A percentile compares a stretch with the other conserved stretches of the same genome.
These are phyloP conservation scores for Leptopilina clavipes DNA, from an alignment of 1,140 invertebrate genomes.

Conservation along the genomic window DNA sequence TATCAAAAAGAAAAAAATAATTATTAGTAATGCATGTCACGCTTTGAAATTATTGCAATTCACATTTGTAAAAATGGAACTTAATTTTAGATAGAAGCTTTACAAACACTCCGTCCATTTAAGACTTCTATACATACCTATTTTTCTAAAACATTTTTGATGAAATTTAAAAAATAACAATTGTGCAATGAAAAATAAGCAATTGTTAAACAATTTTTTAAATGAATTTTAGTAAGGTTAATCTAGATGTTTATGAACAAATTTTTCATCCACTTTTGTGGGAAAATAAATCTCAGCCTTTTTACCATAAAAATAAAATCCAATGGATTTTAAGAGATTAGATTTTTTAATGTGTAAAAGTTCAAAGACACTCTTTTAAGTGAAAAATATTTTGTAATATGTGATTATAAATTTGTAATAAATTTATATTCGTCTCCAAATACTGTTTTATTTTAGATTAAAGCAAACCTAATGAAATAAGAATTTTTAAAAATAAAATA, in stretches of 20 bases:
- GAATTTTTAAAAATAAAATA: neutral
- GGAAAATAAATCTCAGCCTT: neutral
- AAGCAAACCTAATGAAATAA: neutral
- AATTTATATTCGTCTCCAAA: slow-evolving; percentile 21
- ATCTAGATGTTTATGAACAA: too few relatives aligned
- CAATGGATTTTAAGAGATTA: neutral
- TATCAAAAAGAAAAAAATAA: neutral
- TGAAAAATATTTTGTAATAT: slow-evolving; percentile 29
- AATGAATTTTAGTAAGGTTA: too few relatives aligned
- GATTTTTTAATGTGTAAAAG: neutral
- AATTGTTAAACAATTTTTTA: too few relatives aligned
- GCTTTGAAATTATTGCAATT: slow-evolving; percentile 38
- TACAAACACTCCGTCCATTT: too few relatives aligned
- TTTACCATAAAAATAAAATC: neutral
- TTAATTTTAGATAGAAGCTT: slow-evolving; percentile 11
- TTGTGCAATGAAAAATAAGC: too few relatives aligned
- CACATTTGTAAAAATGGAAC: neutral
- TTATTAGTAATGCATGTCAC: slow-evolving; percentile 13
- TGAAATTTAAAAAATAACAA: too few relatives aligned
- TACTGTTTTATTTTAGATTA: neutral
- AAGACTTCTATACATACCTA: too few relatives aligned
- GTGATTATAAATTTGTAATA: slow-evolving; percentile 15
- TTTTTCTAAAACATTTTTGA: too few relatives aligned
- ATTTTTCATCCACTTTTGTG: neutral
- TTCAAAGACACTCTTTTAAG: neutral